phyloP scores from a whole-genome alignment of 2,113 vertebrate species.

The Ameiurus melas region DNA sequence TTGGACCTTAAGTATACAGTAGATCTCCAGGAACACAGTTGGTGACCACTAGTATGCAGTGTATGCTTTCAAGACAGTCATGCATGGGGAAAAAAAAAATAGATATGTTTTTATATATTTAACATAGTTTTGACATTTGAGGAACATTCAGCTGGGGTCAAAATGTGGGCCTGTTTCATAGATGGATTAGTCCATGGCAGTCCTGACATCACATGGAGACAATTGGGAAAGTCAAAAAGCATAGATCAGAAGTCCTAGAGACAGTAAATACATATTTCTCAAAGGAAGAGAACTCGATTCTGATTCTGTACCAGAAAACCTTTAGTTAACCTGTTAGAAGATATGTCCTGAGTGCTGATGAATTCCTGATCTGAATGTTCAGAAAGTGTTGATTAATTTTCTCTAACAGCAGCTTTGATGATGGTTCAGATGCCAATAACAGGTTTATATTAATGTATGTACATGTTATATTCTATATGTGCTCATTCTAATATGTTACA shows the following conservation, averaged over 20 bases:
- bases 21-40: too few species aligned
- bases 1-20: too few species aligned
- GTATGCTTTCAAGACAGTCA: background rate
- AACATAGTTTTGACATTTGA: background rate
- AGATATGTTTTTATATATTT: background rate
- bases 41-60: too few species aligned
- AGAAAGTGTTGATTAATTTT: background rate
- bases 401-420: too few species aligned
- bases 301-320: background rate
- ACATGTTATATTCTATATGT: too few species aligned
- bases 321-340: background rate
- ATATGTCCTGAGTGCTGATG: background rate
- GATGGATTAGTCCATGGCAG: background rate
- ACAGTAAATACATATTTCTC: background rate
- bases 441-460: too few species aligned
- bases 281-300: background rate
- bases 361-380: background rate
- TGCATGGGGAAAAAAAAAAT: background rate
- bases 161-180: background rate
- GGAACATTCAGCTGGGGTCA: background rate
- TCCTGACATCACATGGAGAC: background rate
- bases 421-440: too few species aligned
- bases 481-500: too few species aligned
- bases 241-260: background rate
- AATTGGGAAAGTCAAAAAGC: background rate